A percentile compares a stretch with the other conserved stretches of the same genome.
Evolutionary conservation across 2,888 invertebrate species (phyloP).

Genomic region (Dryococelus australis): DNA sequence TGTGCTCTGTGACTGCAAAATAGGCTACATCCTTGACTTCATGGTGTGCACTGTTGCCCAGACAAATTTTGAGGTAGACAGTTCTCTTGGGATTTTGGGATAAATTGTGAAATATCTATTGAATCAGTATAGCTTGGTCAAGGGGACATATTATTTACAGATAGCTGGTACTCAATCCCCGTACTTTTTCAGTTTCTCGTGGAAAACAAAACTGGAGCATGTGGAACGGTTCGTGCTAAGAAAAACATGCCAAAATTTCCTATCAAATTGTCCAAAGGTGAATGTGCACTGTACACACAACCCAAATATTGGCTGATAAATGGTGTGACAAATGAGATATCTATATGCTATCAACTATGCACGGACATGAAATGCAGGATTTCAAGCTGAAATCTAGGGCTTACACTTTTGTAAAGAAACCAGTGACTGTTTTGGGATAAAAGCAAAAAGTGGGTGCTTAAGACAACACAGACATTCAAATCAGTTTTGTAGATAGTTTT

Average conservation of each 20-base stretch:
- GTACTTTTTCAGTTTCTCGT: not conserved
- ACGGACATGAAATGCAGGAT: not conserved
- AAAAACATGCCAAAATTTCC: not conserved
- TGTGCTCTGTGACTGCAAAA: constrained; percentile 18
- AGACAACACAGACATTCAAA: not conserved
- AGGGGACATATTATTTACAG: not conserved
- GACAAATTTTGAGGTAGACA: not conserved
- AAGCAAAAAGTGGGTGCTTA: not conserved
- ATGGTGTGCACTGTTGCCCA: not conserved
- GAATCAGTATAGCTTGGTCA: constrained; percentile 1
- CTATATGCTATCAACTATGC: not conserved
- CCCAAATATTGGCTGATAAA: not conserved
- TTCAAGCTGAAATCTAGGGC: not conserved
- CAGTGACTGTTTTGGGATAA: not conserved
- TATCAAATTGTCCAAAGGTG: not conserved
- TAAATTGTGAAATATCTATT: not conserved
- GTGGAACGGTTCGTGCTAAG: not conserved
- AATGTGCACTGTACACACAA: not conserved
- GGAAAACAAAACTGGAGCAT: constrained; percentile 17
- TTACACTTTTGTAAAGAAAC: not conserved
- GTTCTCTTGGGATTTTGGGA: not conserved
- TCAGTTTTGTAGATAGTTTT: no score
- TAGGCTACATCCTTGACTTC: not conserved
- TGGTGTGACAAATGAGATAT: constrained; percentile 13
- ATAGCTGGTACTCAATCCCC: not conserved